Base-by-base conservation (phyloP, 30 jellyfish, hydroid and myxozoan species). In the Pelagia noctiluca region DNA sequence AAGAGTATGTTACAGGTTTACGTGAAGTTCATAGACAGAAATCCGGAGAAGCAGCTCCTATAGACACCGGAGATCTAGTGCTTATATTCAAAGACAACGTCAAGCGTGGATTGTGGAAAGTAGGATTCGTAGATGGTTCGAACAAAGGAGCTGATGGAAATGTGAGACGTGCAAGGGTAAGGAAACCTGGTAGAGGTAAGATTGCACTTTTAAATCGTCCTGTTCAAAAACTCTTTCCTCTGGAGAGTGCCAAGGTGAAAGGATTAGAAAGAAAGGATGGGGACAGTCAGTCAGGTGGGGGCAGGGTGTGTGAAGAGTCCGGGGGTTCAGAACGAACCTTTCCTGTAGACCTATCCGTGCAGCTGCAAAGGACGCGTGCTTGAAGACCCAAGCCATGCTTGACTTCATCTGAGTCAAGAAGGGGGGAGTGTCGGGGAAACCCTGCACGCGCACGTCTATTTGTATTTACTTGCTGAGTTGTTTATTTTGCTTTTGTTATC, bases 1-100 rank as follows among this genome's bases (percentile, higher is more conserved):
- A 50, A 38, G 90, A 79, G 32, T 79, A 79, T 63, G 66, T 79
- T 33, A 47, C 90, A 63, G 88, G 63, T n/a, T 62, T 79, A 38
- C 23, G 90, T 13, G 85, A 73, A 73, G 70, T 66, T 16, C 85
- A 61, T 66, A 57, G 77, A 57, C 21, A 3, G 50, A 61, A 62
- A 24, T 4, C 11, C 73, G 26, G 53, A n/a, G 73, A 3, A 35
- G 11, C 30, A 18, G 77, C n/a, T n/a, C 32, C 24, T 13, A 64
- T 52, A 22, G 66, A 26, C 35, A 42, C 22, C 3, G 92, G 92
- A 48, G 78, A 42, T 23, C 25, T 82, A 2, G 92, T 82, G 26
- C 63, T 82, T 33, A 53, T 82, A 2, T 50, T 52, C 19, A 87
- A 79, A 63, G 84, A 35, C 72, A 79, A 79, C 29, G 85, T 60